Evolutionary conservation across 2,113 vertebrate genomes (phyloP), one percentile per base, ranked within the genome.

Genomic region (Seriola aureovittata): DNA sequence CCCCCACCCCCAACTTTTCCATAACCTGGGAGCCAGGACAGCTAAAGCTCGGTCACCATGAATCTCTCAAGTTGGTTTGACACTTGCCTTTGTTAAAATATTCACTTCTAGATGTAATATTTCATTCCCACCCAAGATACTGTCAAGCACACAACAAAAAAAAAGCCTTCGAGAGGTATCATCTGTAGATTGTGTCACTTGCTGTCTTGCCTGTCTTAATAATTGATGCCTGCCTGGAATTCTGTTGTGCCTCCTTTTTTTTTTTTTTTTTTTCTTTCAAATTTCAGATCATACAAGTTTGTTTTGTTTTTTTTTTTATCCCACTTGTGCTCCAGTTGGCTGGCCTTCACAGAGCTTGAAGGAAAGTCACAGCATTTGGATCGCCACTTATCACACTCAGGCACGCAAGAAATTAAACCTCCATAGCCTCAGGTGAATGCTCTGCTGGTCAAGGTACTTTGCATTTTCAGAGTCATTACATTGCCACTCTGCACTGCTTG

Each of bases 381-480:
- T 83, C 78, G 50, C 76, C 86, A 88, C 80, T 91, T 91, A 88
- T 93, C 91, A 85, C 77, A 85, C 69, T 38, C 76, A 83, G 81
- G 83, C 84, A 90, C 76, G 78, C 75, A 88, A 87, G 72, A 89
- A 89, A 91, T 93, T 85, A 88, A 91, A 87, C 72, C 74, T 63
- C 65, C 50, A 40, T 54, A 36, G 85, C 75, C 82, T 78, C 74
- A 89, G 86, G 87, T 91, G 80, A 85, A 89, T 60, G 73, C 80
- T 88, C 84, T 0, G 67, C 50, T 75, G 89, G 91, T 87, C 80
- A 82, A 84, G 75, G 70, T 84, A 40, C 87, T 88, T 87, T 85
- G 77, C 81, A 88, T 89, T 73, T 29, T 89, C 59, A 38, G 73
- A 80, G 69, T 86, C 85, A 81, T 90, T 85, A 81, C 80, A 64